Conservation (phyloP, 1,140 invertebrate genomes). For the Mylabris phalerata region DNA sequence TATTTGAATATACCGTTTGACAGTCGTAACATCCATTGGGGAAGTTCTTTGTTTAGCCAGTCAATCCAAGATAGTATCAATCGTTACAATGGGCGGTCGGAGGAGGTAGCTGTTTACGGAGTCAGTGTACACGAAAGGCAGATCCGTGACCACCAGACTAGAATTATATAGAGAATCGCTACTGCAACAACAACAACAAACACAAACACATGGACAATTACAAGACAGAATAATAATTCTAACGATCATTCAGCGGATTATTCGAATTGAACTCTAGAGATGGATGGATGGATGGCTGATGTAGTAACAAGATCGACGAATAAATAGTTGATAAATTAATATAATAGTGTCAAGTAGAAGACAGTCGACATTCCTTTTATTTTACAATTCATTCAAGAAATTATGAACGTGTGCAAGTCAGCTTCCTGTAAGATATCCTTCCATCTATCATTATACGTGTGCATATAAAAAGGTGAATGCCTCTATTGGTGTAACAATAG, state of each 20-base stretch:
- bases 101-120: constrained; percentile 19
- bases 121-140: constrained; percentile 22
- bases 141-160: constrained; percentile 23
- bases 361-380: not conserved
- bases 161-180: constrained; percentile 25
- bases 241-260: constrained; percentile 4
- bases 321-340: not conserved
- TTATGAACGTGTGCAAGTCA: constrained; percentile 9
- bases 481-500: constrained; percentile 2
- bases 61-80: constrained; percentile 17
- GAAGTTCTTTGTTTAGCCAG: too few relatives aligned
- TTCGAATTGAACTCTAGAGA: constrained; percentile 1
- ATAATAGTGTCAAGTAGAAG: too few relatives aligned
- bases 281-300: not conserved
- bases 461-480: constrained; percentile 11
- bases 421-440: constrained; percentile 7
- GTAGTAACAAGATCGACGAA: not conserved
- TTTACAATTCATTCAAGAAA: constrained; percentile 4
- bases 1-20: too few relatives aligned
- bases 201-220: constrained; percentile 19
- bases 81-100: constrained; percentile 17
- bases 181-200: constrained; percentile 11
- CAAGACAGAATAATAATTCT: constrained; percentile 1
- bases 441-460: not conserved
- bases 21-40: too few relatives aligned